Evolutionary conservation across 92 coral and sea anemone genomes (phyloP).

Genomic region (Phymanthus crucifer): DNA sequence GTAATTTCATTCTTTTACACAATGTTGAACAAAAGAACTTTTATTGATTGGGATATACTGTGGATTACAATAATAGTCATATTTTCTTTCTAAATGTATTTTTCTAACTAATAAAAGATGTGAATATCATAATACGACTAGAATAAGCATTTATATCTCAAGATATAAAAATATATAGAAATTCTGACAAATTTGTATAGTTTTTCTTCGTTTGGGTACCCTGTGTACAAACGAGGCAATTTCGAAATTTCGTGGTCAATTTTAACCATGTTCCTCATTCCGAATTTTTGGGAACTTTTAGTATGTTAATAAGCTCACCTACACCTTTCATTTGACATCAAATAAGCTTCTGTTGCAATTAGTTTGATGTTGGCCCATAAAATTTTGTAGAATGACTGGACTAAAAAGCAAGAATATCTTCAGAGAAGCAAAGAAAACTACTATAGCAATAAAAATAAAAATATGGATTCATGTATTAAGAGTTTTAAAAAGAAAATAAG

Average conservation of each 20-base stretch:
- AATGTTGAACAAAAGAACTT: background rate
- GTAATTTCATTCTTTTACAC: background rate
- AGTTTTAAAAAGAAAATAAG: too few relatives aligned
- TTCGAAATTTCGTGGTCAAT: background rate
- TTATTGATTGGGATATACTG: background rate
- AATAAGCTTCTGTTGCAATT: background rate
- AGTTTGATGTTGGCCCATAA: too few relatives aligned
- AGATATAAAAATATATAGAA: background rate
- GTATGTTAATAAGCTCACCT: background rate
- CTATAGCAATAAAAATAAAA: too few relatives aligned
- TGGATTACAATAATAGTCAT: constrained; percentile 4
- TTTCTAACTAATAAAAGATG: background rate
- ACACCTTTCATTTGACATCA: background rate
- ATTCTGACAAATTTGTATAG: background rate
- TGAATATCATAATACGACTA: background rate
- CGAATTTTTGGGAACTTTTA: background rate
- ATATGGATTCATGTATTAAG: too few relatives aligned
- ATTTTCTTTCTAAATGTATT: background rate
- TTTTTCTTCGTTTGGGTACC: constrained; percentile 1
- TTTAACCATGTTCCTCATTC: background rate
- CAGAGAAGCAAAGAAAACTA: too few relatives aligned
- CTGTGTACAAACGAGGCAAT: constrained; percentile 1
- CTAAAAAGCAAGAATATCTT: too few relatives aligned
- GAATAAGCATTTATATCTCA: background rate
- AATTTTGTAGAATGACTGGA: too few relatives aligned